Conservation (phyloP, 2,113 vertebrate genomes). For the Penelope pileata region DNA sequence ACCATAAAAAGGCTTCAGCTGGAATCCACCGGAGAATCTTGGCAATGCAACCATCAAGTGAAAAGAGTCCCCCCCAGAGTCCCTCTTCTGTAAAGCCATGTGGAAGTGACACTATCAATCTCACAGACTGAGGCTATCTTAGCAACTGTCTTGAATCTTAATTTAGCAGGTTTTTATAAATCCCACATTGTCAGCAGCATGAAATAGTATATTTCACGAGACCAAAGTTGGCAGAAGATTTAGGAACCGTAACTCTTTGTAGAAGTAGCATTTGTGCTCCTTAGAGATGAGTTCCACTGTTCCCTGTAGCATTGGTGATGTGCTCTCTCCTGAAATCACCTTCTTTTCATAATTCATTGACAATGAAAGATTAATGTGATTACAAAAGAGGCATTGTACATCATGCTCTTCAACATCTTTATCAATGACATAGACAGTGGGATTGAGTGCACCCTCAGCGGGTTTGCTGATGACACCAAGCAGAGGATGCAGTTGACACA, state of each 20-base stretch:
- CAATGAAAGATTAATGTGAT: background rate
- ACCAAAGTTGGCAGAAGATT: background rate
- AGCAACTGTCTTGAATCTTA: background rate
- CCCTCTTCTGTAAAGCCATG: background rate
- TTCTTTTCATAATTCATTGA: background rate
- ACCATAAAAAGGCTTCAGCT: background rate
- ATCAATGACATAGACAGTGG: too few relatives aligned
- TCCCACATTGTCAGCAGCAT: background rate
- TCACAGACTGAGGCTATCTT: background rate
- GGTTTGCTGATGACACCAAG: too few relatives aligned
- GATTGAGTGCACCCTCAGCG: too few relatives aligned
- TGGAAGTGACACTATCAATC: background rate
- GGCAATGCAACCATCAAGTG: background rate
- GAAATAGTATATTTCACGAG: background rate
- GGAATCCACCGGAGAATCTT: background rate
- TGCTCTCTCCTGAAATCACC: background rate
- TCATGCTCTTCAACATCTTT: too few relatives aligned
- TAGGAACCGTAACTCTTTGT: background rate
- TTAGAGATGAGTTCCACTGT: background rate
- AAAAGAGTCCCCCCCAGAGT: background rate
- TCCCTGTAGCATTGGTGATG: background rate
- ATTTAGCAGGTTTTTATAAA: constrained; percentile 15
- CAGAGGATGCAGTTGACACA: too few relatives aligned
- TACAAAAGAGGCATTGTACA: background rate
- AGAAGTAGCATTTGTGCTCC: background rate